Percentiles rank a stretch among this genome's conserved stretches.
phyloP scores from a whole-genome alignment of 2,113 vertebrate genomes.

The Mastomys coucha region DNA sequence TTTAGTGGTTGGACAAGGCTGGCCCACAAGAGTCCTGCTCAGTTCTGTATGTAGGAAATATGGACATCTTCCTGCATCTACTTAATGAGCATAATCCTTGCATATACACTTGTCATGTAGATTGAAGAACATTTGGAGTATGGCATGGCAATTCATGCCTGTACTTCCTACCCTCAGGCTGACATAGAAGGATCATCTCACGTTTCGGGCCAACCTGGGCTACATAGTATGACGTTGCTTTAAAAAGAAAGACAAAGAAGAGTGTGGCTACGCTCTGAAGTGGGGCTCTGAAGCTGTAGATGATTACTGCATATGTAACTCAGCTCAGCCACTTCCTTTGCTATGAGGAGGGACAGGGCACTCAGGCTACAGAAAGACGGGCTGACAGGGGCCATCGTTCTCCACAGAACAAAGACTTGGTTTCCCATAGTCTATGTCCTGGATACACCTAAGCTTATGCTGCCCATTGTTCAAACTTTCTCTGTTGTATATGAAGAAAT shows the following conservation, averaged over 20 bases:
- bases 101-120: background rate
- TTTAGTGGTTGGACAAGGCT: background rate
- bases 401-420: background rate
- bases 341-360: background rate
- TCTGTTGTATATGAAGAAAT: background rate
- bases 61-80: background rate
- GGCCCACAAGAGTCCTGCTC: accelerated
- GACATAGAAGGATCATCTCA: background rate
- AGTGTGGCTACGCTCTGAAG: background rate
- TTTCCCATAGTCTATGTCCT: background rate
- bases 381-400: background rate
- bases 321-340: background rate
- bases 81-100: too few relatives aligned
- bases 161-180: background rate
- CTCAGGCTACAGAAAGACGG: background rate
- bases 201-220: background rate
- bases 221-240: background rate
- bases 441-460: background rate
- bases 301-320: accelerated
- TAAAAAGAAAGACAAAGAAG: background rate
- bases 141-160: background rate
- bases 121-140: background rate
- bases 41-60: background rate
- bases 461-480: background rate
- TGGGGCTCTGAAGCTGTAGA: too few relatives aligned